These are phyloP conservation scores for Operophtera brumata DNA, from an alignment of 2,888 invertebrate genomes.

Conservation along the genomic window DNA sequence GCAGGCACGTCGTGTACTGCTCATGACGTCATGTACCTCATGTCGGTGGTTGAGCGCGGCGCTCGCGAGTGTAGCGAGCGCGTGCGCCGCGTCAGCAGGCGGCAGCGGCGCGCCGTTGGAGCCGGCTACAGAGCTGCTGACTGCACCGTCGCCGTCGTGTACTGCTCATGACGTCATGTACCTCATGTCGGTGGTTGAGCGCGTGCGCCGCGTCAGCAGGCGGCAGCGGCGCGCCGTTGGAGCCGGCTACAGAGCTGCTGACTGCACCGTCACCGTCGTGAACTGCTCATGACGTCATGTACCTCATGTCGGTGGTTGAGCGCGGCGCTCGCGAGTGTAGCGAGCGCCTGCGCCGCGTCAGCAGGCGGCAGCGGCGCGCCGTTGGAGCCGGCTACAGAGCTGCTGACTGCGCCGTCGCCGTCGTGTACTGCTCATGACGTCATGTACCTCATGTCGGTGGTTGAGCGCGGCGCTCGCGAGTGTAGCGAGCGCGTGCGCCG, in stretches of 20 bases:
- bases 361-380: constrained; percentile 51
- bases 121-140: constrained; percentile 47
- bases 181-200: constrained; percentile 74
- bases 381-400: constrained; percentile 25
- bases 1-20: constrained; percentile 20
- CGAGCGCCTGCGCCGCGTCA: constrained; percentile 84
- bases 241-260: constrained; percentile 53
- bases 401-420: constrained; percentile 56
- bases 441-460: constrained; percentile 62
- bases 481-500: constrained; percentile 85
- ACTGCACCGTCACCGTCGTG: constrained; percentile 54
- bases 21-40: constrained; percentile 39
- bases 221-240: constrained; percentile 65
- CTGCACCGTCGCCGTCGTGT: constrained; percentile 56
- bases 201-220: constrained; percentile 83
- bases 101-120: constrained; percentile 34
- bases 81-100: constrained; percentile 82
- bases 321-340: constrained; percentile 87
- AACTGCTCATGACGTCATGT: constrained; percentile 22
- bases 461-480: constrained; percentile 86
- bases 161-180: constrained; percentile 17
- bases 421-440: no score
- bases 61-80: constrained; percentile 86
- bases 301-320: constrained; percentile 73
- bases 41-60: constrained; percentile 82